These are phyloP conservation scores for Stenodera caucasica DNA, from an alignment of 2,888 invertebrate genomes.

Conservation along the genomic window DNA sequence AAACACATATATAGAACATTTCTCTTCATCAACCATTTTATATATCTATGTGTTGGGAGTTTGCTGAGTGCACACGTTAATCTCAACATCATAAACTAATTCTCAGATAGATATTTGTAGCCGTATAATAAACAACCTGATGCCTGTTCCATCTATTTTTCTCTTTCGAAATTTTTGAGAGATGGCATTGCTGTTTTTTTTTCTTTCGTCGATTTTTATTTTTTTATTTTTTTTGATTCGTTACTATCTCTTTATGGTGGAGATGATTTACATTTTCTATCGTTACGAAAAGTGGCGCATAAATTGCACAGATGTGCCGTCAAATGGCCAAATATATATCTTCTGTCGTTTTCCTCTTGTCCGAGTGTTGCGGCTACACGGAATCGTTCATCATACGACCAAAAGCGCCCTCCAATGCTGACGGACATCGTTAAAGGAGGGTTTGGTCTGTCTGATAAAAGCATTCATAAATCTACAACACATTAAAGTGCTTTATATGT, in stretches of 20 bases:
- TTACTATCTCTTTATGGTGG: slow-evolving; percentile 7
- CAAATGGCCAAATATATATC: slow-evolving; percentile 51
- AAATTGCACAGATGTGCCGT: slow-evolving; percentile 54
- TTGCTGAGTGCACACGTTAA: slow-evolving; percentile 39
- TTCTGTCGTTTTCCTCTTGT: slow-evolving; percentile 43
- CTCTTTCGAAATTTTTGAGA: background rate
- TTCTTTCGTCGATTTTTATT: too few species aligned
- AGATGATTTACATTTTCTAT: slow-evolving; percentile 54
- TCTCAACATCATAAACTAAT: slow-evolving; percentile 30
- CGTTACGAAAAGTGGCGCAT: slow-evolving; percentile 52
- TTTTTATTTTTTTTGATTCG: slow-evolving; percentile 16
- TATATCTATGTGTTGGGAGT: slow-evolving; percentile 24
- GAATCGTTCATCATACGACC: slow-evolving; percentile 48
- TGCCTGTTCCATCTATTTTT: background rate
- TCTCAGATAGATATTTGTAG: slow-evolving; percentile 9
- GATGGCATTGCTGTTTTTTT: too few species aligned
- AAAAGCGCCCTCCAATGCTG: slow-evolving; percentile 41
- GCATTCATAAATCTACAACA: slow-evolving; percentile 50
- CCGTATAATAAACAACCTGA: slow-evolving; percentile 14
- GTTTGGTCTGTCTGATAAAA: slow-evolving; percentile 49
- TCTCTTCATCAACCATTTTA: slow-evolving; percentile 49
- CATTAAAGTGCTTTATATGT: slow-evolving; percentile 50
- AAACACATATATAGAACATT: slow-evolving; percentile 47
- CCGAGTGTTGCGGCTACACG: slow-evolving; percentile 47
- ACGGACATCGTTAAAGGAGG: slow-evolving; percentile 52